Evolutionary conservation across 2,888 invertebrate genomes (phyloP).

Genomic region (Ashinkailepas kermadecensis): DNA sequence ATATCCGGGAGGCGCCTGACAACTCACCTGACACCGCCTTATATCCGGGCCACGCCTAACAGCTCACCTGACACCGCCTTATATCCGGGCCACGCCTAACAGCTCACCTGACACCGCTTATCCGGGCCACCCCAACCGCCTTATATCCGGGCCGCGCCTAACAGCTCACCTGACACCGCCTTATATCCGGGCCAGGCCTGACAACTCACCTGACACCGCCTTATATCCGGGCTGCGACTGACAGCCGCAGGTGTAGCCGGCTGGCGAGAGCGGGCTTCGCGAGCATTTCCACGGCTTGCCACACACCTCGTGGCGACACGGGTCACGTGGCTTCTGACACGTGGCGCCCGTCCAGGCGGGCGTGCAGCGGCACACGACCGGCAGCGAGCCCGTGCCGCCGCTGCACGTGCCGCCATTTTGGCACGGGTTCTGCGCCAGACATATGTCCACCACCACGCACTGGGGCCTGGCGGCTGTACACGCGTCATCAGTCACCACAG

Average conservation of each 20-base stretch:
- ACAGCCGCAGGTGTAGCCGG: constrained; percentile 19
- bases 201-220: not conserved
- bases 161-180: constrained; percentile 1
- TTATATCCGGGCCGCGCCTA: not conserved
- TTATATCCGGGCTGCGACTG: not conserved
- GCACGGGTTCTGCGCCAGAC: not conserved
- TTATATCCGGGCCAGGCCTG: not conserved
- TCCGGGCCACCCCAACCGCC: no score
- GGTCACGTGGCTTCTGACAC: not conserved
- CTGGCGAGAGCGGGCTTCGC: not conserved
- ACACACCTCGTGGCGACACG: not conserved
- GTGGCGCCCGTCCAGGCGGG: constrained; percentile 1
- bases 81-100: no score
- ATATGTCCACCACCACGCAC: constrained; percentile 6
- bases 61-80: not conserved
- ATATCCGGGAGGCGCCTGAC: not conserved
- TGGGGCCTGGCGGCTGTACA: not conserved
- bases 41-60: not conserved
- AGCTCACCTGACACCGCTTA: not conserved
- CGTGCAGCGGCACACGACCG: not conserved
- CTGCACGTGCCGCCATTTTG: constrained; percentile 7
- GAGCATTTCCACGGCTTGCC: not conserved
- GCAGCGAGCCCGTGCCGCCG: not conserved
- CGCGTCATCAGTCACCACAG: no score
- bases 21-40: not conserved